These are phyloP conservation scores for Magallana angulata DNA, from an alignment of 1,140 invertebrate genomes.

Conservation along the genomic window DNA sequence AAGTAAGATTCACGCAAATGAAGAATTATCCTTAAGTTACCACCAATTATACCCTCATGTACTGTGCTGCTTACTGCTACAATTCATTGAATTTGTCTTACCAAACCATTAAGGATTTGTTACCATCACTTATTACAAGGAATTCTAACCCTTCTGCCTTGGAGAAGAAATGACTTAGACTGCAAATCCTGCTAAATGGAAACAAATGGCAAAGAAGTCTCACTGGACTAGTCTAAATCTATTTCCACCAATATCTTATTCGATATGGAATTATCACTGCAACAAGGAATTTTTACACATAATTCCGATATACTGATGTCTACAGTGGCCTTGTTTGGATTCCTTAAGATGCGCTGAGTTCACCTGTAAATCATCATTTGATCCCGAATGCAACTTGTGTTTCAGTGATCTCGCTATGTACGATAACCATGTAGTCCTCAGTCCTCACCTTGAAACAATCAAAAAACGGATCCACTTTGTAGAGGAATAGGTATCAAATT, in stretches of 20 bases:
- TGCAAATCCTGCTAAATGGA: background rate
- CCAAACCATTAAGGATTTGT: slow-evolving; percentile 28
- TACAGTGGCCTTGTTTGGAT: no score
- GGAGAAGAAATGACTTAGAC: background rate
- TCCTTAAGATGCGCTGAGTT: no score
- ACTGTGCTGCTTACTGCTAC: slow-evolving; percentile 31
- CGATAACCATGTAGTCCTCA: background rate
- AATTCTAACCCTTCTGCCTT: background rate
- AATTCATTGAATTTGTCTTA: background rate
- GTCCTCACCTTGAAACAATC: background rate
- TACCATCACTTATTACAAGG: background rate
- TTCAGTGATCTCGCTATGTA: background rate
- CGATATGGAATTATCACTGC: background rate
- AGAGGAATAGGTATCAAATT: slow-evolving; percentile 11
- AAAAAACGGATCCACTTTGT: slow-evolving; percentile 26
- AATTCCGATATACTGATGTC: no score
- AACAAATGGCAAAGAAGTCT: background rate
- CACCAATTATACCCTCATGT: background rate
- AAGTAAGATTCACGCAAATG: background rate
- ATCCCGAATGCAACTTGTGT: background rate
- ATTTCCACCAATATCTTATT: background rate
- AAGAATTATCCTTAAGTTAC: background rate
- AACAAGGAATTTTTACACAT: background rate
- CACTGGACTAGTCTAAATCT: background rate
- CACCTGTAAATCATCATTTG: no score